Percentiles rank a stretch among this genome's conserved stretches.
These are phyloP conservation scores for Xestia c-nigrum DNA, from an alignment of 2,888 invertebrate species.

Conservation along the genomic window DNA sequence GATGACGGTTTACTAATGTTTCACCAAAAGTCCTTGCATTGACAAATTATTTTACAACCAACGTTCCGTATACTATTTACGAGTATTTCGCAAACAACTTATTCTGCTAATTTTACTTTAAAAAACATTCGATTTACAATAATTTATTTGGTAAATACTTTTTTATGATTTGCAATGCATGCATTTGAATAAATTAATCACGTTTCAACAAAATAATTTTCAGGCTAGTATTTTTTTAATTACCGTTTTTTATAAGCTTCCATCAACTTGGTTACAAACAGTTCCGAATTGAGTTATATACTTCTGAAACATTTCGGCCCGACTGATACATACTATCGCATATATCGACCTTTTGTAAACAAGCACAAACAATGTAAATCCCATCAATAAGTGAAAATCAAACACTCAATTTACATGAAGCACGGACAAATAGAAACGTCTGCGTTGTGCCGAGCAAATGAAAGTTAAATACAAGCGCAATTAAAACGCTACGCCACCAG, in stretches of 20 bases:
- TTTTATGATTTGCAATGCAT: no score
- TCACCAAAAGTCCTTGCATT: no score
- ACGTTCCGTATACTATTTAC: no score
- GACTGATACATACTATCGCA: neutral
- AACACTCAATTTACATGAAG: conserved; percentile 54
- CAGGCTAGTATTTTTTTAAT: no score
- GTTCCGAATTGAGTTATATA: neutral
- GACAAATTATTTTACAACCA: no score
- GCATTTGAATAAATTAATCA: no score
- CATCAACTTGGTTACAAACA: neutral
- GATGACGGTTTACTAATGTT: no score
- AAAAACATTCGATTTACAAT: no score
- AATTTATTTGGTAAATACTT: no score
- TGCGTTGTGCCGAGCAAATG: conserved; percentile 67
- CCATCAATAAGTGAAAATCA: conserved; percentile 60
- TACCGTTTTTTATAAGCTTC: neutral
- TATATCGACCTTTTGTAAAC: conserved; percentile 6
- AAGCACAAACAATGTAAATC: conserved; percentile 31
- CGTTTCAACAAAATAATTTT: no score
- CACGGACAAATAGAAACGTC: conserved; percentile 51
- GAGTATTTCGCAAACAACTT: no score
- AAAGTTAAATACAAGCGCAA: conserved; percentile 77
- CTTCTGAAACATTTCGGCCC: neutral
- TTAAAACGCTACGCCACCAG: conserved; percentile 67
- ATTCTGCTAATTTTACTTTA: no score